These are phyloP conservation scores for Cactoblastis cactorum DNA, from an alignment of 2,888 invertebrate genomes.

Conservation along the genomic window DNA sequence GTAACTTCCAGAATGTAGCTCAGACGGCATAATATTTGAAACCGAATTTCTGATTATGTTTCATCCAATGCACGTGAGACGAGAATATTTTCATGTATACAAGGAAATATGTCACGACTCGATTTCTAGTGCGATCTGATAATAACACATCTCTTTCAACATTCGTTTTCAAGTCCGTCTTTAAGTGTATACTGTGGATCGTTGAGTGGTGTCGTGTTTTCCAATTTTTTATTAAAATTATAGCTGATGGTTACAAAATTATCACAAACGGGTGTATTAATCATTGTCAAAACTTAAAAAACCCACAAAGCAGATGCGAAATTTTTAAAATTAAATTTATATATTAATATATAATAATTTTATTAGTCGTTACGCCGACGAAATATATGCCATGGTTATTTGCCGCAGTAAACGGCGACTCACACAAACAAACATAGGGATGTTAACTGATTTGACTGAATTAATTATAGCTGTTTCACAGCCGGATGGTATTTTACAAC, in stretches of 20 bases:
- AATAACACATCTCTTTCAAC: background rate
- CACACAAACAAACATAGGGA: conserved; percentile 33
- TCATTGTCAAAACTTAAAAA: conserved; percentile 10
- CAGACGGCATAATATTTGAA: background rate
- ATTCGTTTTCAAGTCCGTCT: too few species aligned
- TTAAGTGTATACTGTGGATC: background rate
- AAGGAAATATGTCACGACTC: too few species aligned
- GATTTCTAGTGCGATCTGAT: too few species aligned
- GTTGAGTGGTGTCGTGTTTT: background rate
- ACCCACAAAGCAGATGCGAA: background rate
- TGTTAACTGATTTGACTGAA: conserved; percentile 24
- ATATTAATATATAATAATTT: conserved; percentile 13
- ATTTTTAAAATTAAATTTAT: conserved; percentile 9
- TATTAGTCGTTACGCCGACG: conserved; percentile 15
- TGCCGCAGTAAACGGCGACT: conserved; percentile 28
- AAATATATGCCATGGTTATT: conserved; percentile 34
- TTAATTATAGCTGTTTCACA: conserved; percentile 36
- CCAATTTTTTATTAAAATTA: too few species aligned
- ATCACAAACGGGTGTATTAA: background rate
- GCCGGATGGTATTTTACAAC: conserved; percentile 33
- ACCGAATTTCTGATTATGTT: background rate
- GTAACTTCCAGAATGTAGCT: background rate
- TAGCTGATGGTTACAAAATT: too few species aligned
- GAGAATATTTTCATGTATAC: too few species aligned
- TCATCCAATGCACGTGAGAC: too few species aligned